Base-by-base conservation (phyloP, 2,113 vertebrate genomes). In the Tringa solitaria region DNA sequence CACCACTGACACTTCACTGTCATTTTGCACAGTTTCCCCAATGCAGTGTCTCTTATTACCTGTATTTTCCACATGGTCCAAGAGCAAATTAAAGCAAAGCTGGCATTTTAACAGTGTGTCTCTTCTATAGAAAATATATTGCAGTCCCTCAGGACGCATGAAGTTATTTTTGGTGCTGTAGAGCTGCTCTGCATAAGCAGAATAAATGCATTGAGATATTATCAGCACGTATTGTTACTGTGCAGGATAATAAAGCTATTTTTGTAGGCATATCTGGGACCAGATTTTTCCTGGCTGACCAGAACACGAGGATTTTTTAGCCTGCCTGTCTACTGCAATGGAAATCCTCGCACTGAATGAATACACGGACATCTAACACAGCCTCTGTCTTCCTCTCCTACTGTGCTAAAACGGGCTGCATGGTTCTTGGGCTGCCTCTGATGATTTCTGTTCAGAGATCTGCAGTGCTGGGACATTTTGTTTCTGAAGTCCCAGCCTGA, bases 161-260 rank as follows among this genome's bases (percentile, higher is more conserved):
- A 94, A 96, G 73, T 93, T 97, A 94, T 96, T 97, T 95, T 89
- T 43, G 32, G 91, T 89, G 53, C 87, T 93, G 91, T 56, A 96
- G 87, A 93, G 94, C 89, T 76, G 77, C 84, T 97, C 81, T 96
- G 84, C 94, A 93, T 96, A 96, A 95, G 94, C 94, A 93, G 91
- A 96, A 95, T 93, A 82, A 89, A 92, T 65, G 77, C 14, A 41
- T 64, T 64, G 89, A 92, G 93, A 89, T 96, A 94, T 92, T 96
- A 96, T 95, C 89, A 95, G 95, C 87, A 69, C 28, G 20, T 76
- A 96, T 21, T 94, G 81, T 94, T 93, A 69, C 89, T 18, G 65
- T 53, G 89, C 84, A 73, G 87, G 91, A 93, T 94, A 95, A 96
- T 94, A 94, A 95, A 96, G 91, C 93, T 96, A 93, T 95, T 97